Evolutionary conservation across 1,140 invertebrate species (phyloP).

Genomic region (Diprion similis): DNA sequence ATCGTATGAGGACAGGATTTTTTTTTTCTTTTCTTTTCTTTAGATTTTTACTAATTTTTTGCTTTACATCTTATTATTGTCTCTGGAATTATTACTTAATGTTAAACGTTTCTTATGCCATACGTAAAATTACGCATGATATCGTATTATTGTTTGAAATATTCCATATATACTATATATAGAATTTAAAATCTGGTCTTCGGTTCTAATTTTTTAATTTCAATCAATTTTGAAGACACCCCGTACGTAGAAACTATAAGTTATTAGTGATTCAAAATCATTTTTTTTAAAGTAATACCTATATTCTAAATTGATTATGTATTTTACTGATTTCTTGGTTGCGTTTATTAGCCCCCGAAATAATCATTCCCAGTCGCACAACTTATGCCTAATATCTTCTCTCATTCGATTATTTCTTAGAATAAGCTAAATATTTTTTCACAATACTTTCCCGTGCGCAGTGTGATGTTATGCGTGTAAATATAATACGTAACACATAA

Average conservation of each 20-base stretch:
- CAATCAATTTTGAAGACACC: not conserved
- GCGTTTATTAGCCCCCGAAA: conserved; percentile 17
- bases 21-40: not conserved
- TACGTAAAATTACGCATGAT: not conserved
- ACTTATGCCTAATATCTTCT: too few relatives aligned
- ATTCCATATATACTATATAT: not conserved
- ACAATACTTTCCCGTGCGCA: too few relatives aligned
- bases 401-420: too few relatives aligned
- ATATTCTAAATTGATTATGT: conserved; percentile 50
- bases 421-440: too few relatives aligned
- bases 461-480: not conserved
- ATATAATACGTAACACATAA: not conserved
- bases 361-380: not conserved
- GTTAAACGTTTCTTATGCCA: too few relatives aligned
- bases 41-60: not conserved
- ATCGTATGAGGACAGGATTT: not conserved
- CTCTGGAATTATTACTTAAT: too few relatives aligned
- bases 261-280: not conserved
- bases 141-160: not conserved
- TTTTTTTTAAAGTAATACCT: not conserved
- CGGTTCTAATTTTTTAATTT: not conserved
- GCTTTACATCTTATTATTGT: not conserved
- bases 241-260: not conserved
- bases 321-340: conserved; percentile 57
- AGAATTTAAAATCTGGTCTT: conserved; percentile 5